Base-by-base conservation (phyloP, 2,888 invertebrate species). In the Napeogenes inachia region DNA sequence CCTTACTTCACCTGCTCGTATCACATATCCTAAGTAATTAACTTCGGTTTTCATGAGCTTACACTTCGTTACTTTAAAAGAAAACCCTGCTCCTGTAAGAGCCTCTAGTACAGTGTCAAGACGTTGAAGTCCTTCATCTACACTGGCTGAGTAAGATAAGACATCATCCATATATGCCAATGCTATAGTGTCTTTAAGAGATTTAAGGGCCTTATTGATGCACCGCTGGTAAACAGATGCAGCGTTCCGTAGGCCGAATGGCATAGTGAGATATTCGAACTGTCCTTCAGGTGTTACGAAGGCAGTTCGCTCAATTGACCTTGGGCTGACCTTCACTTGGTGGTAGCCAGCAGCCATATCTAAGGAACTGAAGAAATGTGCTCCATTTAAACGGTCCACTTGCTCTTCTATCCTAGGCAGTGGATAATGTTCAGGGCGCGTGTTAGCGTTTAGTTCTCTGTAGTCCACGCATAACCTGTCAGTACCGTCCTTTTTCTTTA, bases 381-480 rank as follows among this genome's bases (percentile, higher is more conserved):
- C 54, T 10, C 54, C 54, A 10, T 32, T 12, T 12, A 54, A 35
- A 10, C 54, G 33, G 3, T 32, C 10, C 5, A 54, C 13, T 54
- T 45, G 54, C 12, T 54, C 54, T 4, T 12, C 32, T 13, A 54
- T 54, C 30, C 59, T 32, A 4, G 64, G 65, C 2, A 68, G 53
- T 4, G 68, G 68, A 50, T 63, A 68, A 21, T 60, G 33, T 32
- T 68, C 66, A 3, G 60, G 59, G 1, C 57, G 13, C 2, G 67
- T 69, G 53, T 64, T 65, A 33, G 38, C n/a, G 35, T 69, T 69
- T 5, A 69, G 45, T 13, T 66, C 66, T 21, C 67, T 45, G 45
- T 62, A 67, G 21, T 69, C 69, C 0, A 64, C 59, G 45, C 66
- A 65, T 50, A 66, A 53, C 5, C 69, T 45, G 50, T 64, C 61